These are phyloP conservation scores for Homalodisca vitripennis DNA, from an alignment of 1,140 invertebrate genomes.

Conservation along the genomic window DNA sequence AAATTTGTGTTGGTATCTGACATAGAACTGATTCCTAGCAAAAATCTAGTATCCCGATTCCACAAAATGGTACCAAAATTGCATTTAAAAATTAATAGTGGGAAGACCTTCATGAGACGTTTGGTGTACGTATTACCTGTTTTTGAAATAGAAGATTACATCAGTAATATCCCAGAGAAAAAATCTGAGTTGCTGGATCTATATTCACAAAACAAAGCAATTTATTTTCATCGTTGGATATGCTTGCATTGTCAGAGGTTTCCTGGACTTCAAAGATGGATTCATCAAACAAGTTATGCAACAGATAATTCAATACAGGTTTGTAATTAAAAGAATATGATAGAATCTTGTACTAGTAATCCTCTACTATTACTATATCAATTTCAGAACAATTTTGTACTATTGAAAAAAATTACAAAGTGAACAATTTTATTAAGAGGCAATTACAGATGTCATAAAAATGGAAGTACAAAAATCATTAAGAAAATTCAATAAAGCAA, in stretches of 20 bases:
- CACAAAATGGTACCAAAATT: constrained; percentile 55
- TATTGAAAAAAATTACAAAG: no score
- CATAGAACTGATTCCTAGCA: constrained; percentile 71
- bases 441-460: no score
- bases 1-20: constrained; percentile 72
- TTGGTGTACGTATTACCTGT: constrained; percentile 67
- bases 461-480: no score
- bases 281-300: constrained; percentile 43
- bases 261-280: constrained; percentile 69
- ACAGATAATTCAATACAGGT: constrained; percentile 47
- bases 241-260: constrained; percentile 78
- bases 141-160: constrained; percentile 67
- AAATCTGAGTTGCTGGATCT: constrained; percentile 55
- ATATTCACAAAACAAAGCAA: constrained; percentile 48
- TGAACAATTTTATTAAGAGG: no score
- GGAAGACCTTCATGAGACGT: constrained; percentile 25
- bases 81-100: constrained; percentile 29
- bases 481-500: no score
- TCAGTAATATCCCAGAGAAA: constrained; percentile 57
- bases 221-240: constrained; percentile 57
- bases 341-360: no score
- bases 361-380: neutral
- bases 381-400: neutral
- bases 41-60: constrained; percentile 61
- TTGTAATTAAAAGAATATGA: no score